Base-by-base conservation (phyloP, 2,888 invertebrate genomes). In the Campoplex nolae region DNA sequence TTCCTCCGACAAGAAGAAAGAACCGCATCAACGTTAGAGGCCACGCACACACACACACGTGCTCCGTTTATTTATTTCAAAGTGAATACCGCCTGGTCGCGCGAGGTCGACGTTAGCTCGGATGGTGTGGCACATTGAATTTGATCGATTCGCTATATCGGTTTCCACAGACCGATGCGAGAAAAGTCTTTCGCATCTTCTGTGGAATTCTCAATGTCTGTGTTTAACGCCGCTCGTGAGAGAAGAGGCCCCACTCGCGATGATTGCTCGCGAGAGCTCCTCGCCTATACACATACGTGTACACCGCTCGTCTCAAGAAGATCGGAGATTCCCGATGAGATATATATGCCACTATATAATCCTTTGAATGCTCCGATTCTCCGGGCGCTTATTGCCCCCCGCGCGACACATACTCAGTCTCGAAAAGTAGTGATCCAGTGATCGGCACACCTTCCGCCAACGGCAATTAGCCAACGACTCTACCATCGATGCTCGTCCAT, bases 141-240 rank as follows among this genome's bases (percentile, higher is more conserved):
- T 86, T 86, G 79, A 86, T 83, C 79, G 79, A 86, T 86, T 86
- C 79, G 65, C 82, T 51, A 85, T 68, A 85, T 68, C 56, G 67
- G 42, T 32, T 65, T 45, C 11, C n/a, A 35, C 35, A 35, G 35
- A 35, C 35, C n/a, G 35, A 65, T 48, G 11, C 67, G 13, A 28
- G 58, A n/a, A 51, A 28, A 32, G 16, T 62, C 62, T 62, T n/a
- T 65, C 42, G 23, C 38, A 38, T 51, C 51, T 51, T 23, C 23
- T 23, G 1, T 38, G 48, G 76, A 62, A 67, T 28, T 54, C 18
- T 62, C 74, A 79, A 86, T 86, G 79, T 86, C 83, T 86, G 85
- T 86, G 75, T 83, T 86, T 83, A 83, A 85, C 85, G 81, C 78
- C n/a, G 70, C 71, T 62, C 62, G 32, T 62, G 16, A 54, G 11